These are phyloP conservation scores for Leptura quadrifasciata DNA, from an alignment of 2,888 invertebrate species.

Conservation along the genomic window DNA sequence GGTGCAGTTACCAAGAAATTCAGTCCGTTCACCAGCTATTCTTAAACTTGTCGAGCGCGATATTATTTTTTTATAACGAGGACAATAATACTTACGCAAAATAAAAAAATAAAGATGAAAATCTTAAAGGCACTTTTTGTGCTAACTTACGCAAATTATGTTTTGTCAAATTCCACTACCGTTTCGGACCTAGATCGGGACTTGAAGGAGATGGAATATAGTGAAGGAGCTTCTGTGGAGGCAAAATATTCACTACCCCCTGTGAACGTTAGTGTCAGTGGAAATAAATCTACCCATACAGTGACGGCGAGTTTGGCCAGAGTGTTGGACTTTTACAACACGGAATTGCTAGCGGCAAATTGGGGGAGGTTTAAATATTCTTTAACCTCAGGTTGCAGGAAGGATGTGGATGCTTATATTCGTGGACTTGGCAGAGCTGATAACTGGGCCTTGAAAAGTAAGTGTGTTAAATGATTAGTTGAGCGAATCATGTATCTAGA, in stretches of 20 bases:
- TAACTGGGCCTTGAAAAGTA: slow-evolving; percentile 84
- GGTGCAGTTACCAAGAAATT: slow-evolving; percentile 23
- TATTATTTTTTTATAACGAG: slow-evolving; percentile 32
- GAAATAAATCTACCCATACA: slow-evolving; percentile 50
- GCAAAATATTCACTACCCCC: slow-evolving; percentile 61
- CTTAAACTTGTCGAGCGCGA: slow-evolving; percentile 53
- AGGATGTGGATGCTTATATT: slow-evolving; percentile 79
- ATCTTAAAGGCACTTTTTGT: slow-evolving; percentile 47
- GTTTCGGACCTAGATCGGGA: slow-evolving; percentile 29
- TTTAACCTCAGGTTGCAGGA: slow-evolving; percentile 75
- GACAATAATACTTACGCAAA: not conserved
- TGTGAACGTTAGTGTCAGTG: slow-evolving; percentile 63
- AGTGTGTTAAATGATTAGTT: slow-evolving; percentile 67
- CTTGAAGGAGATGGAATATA: slow-evolving; percentile 62
- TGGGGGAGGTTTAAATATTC: slow-evolving; percentile 75
- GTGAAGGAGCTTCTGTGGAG: slow-evolving; percentile 62
- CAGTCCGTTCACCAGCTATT: slow-evolving; percentile 32
- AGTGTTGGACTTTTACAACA: slow-evolving; percentile 77
- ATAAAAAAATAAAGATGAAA: slow-evolving; percentile 41
- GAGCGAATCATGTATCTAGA: too few species aligned
- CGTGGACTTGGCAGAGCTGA: slow-evolving; percentile 77
- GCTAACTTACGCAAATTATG: slow-evolving; percentile 44
- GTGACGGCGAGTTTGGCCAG: slow-evolving; percentile 72
- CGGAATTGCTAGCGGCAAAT: slow-evolving; percentile 76
- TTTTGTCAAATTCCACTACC: slow-evolving; percentile 41